Evolutionary conservation across 2,888 invertebrate genomes (phyloP), one percentile per base, ranked within the genome.

Genomic region (Sarcophaga variegata): DNA sequence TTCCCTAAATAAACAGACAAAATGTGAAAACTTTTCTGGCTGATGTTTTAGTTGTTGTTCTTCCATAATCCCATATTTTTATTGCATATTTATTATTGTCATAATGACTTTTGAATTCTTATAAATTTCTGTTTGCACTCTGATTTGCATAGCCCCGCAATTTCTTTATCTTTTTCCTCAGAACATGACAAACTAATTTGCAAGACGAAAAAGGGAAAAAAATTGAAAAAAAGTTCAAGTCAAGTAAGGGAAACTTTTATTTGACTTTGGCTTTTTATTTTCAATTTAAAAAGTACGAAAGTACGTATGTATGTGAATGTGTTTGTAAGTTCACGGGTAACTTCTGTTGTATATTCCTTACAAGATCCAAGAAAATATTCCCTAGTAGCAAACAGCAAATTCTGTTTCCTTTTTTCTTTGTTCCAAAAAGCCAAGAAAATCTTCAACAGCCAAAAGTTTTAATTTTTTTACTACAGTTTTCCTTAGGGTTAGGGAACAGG

Each of bases 101-200:
- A 54, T 54, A 14, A 54, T 17, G 17, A 66, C 37, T 37, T 37
- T 66, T 66, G 66, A 66, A 8, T 74, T 37, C 14, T 22, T 59
- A 14, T 14, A 20, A 62, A 45, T 37, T 72, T 20, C 3, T 49
- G 27, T 60, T 54, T 72, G 37, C 11, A 6, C 11, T 10, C 10
- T 25, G 64, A 25, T 84, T 54, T 54, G 54, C 54, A 77, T 81
- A 49, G 49, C 12, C 47, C 25, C 17, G 5, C 75, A 60, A 12
- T 54, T 6, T 54, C 14, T 63, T 76, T 12, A 54, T 54, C 54
- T 54, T 54, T 54, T 17, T 54, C 10, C 54, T 3, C 17, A 14
- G 22, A 25, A 75, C 69, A 64, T 81, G 78, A 66, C 74, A 75
- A 78, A 85, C 78, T 81, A 70, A 75, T 81, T 85, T 78, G 74